A percentile compares a stretch with the other conserved stretches of the same genome.
Conservation (phyloP, 2,113 vertebrate species). For the Mesoclemmys tuberculata region DNA sequence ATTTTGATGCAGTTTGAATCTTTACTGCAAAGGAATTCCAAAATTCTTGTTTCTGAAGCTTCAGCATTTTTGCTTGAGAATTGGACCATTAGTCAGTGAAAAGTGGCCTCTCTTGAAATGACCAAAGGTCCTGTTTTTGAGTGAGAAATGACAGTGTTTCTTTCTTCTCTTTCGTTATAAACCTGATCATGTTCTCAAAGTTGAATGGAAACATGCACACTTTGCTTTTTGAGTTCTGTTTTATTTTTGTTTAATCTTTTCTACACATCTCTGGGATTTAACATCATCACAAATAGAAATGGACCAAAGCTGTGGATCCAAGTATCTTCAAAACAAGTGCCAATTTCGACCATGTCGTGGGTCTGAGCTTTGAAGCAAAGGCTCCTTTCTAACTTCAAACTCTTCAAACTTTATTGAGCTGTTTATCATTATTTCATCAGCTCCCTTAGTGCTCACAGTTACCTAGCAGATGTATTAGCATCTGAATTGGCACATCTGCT, state of each 20-base stretch:
- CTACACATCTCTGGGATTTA: neutral
- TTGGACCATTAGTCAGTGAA: neutral
- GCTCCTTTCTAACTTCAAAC: slow-evolving; percentile 11
- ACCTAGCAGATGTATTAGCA: neutral
- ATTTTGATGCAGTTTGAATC: neutral
- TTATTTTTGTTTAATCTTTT: neutral
- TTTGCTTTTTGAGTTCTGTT: neutral
- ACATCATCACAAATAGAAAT: neutral
- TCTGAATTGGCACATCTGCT: fast-evolving
- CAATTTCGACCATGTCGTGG: neutral
- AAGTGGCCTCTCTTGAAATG: neutral
- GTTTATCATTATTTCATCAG: neutral
- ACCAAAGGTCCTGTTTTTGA: neutral
- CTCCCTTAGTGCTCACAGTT: slow-evolving; percentile 24
- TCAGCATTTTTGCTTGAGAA: neutral
- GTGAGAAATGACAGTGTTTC: neutral
- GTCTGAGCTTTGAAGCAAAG: neutral
- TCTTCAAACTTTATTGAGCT: slow-evolving; percentile 4
- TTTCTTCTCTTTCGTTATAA: neutral
- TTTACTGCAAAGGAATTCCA: neutral
- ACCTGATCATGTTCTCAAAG: neutral
- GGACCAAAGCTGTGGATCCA: neutral
- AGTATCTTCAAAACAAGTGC: slow-evolving; percentile 4
- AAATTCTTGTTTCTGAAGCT: neutral
- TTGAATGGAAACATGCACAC: neutral